Evolutionary conservation across 2,113 vertebrate species (phyloP).

Genomic region (Malurus cyaneus): DNA sequence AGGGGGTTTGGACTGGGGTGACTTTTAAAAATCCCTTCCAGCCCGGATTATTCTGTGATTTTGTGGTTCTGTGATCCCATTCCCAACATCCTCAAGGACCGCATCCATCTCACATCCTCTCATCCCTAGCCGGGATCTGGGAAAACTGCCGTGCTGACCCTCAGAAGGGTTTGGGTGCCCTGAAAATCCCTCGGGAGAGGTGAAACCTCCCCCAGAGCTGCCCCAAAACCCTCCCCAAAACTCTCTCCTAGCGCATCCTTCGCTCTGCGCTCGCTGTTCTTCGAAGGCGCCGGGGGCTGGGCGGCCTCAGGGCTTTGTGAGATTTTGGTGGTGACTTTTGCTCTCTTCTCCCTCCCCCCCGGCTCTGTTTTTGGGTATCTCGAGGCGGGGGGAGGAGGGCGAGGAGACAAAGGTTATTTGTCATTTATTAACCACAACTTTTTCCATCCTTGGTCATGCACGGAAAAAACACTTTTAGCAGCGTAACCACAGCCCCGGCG

Average conservation of each 20-base stretch:
- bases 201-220: rapidly evolving
- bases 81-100: background rate
- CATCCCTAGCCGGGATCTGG: background rate
- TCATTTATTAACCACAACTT: conserved; percentile 73
- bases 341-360: background rate
- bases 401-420: conserved; percentile 61
- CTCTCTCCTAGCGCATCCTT: background rate
- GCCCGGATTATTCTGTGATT: background rate
- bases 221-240: background rate
- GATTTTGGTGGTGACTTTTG: conserved; percentile 34
- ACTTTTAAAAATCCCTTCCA: background rate
- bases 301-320: background rate
- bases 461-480: conserved; percentile 63
- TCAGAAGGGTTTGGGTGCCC: background rate
- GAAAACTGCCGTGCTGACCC: background rate
- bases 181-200: background rate
- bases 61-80: too few species aligned
- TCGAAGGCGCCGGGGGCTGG: conserved; percentile 56
- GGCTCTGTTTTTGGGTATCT: background rate
- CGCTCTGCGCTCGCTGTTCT: conserved; percentile 53
- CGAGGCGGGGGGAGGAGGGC: background rate
- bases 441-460: conserved; percentile 72
- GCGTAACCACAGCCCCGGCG: conserved; percentile 30
- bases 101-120: background rate
- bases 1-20: background rate